These are phyloP conservation scores for Dendrocincla fuliginosa DNA, from an alignment of 2,797 vertebrate genomes.

Conservation along the genomic window DNA sequence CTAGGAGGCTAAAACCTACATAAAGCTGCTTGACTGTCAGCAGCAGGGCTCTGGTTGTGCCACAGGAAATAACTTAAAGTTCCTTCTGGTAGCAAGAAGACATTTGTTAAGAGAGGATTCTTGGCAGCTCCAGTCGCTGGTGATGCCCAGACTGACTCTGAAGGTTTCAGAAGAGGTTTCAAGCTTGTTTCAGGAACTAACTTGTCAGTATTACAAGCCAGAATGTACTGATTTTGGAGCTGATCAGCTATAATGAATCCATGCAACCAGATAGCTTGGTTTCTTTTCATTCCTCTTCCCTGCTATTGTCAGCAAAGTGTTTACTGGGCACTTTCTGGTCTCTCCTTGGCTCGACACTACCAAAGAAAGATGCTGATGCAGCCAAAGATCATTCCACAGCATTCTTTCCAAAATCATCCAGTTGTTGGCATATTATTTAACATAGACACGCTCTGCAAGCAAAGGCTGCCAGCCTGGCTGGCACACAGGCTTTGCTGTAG, in stretches of 20 bases:
- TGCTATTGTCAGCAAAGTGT: constrained; percentile 39
- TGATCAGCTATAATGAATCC: neutral
- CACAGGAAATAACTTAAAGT: neutral
- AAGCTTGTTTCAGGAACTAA: neutral
- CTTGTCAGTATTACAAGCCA: neutral
- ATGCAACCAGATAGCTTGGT: constrained; percentile 1
- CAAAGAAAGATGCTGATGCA: constrained; percentile 38
- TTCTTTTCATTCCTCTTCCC: neutral
- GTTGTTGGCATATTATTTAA: neutral
- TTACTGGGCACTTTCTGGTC: constrained; percentile 47
- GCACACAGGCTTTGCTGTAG: neutral
- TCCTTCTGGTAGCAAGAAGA: neutral
- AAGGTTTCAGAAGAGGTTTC: neutral
- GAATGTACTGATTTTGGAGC: neutral
- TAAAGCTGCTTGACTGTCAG: neutral
- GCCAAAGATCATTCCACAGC: constrained; percentile 38
- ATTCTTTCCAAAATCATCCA: constrained; percentile 25
- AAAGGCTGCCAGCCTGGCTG: neutral
- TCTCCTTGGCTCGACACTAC: constrained; percentile 15
- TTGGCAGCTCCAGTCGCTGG: neutral
- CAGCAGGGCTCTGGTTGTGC: neutral
- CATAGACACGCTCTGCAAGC: neutral
- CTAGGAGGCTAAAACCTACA: neutral
- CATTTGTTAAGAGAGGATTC: neutral
- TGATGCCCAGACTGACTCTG: neutral